Conservation (phyloP, 2,888 invertebrate genomes). For the Elegia similella region DNA sequence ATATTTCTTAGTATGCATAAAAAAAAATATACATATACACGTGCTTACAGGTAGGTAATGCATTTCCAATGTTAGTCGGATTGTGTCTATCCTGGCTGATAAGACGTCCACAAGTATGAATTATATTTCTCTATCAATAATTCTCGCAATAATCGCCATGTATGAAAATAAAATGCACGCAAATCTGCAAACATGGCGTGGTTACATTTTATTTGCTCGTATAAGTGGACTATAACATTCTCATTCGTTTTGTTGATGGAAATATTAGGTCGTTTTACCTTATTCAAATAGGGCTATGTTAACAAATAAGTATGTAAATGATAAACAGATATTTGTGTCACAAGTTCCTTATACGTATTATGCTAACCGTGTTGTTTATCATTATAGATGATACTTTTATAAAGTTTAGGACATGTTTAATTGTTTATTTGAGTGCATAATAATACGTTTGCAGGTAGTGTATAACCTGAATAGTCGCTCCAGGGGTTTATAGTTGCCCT, state of each 20-base stretch:
- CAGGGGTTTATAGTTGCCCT: no score
- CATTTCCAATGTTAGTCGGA: neutral
- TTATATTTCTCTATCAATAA: neutral
- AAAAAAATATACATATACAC: no score
- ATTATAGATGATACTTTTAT: neutral
- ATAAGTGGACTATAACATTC: conserved; percentile 5
- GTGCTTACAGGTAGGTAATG: neutral
- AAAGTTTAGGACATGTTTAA: neutral
- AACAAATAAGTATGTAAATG: conserved; percentile 14
- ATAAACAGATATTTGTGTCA: conserved; percentile 14
- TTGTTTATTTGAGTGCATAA: no score
- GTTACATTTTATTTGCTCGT: conserved; percentile 7
- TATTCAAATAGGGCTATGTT: conserved; percentile 14
- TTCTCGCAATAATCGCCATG: neutral
- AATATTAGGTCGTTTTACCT: conserved; percentile 13
- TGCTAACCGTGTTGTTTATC: conserved; percentile 14
- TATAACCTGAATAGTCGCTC: no score
- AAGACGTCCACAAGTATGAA: neutral
- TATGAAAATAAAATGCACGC: neutral
- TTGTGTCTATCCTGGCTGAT: neutral
- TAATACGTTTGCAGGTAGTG: no score
- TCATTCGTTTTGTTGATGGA: conserved; percentile 13
- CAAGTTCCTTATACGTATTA: conserved; percentile 1
- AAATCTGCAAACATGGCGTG: neutral
- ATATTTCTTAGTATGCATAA: no score